A percentile compares a stretch with the other conserved stretches of the same genome.
Conservation (phyloP, 2,888 invertebrate species). For the Apotomis betuletana region DNA sequence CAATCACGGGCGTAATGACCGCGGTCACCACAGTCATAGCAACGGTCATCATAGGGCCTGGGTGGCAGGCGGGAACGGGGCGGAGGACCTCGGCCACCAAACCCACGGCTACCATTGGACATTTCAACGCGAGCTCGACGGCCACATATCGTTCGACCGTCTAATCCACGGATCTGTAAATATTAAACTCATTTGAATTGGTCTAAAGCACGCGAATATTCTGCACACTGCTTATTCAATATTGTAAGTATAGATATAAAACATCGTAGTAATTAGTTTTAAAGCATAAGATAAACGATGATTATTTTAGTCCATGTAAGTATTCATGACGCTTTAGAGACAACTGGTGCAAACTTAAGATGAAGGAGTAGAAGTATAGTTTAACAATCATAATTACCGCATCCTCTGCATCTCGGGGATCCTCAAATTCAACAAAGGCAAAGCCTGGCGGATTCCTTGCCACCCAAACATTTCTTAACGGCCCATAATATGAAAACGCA, state of each 20-base stretch:
- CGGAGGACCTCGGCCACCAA: constrained; percentile 83
- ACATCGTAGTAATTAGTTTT: no score
- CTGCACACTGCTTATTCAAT: no score
- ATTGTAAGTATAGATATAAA: no score
- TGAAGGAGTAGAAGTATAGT: background rate
- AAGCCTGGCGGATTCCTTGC: constrained; percentile 98
- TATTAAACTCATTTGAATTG: constrained; percentile 2
- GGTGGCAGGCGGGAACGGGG: constrained; percentile 86
- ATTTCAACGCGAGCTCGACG: constrained; percentile 95
- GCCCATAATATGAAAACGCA: constrained; percentile 96
- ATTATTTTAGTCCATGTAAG: no score
- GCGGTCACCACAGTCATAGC: constrained; percentile 96
- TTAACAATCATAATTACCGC: constrained; percentile 83
- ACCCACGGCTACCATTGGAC: constrained; percentile 91
- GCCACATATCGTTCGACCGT: constrained; percentile 94
- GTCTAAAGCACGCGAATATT: no score
- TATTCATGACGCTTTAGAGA: no score
- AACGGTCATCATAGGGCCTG: constrained; percentile 95
- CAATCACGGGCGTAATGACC: constrained; percentile 98
- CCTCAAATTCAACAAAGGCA: constrained; percentile 97
- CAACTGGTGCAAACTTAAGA: no score
- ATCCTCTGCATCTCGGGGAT: constrained; percentile 95
- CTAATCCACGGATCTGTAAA: constrained; percentile 82
- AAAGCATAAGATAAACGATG: no score
- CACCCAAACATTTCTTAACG: constrained; percentile 98